Evolutionary conservation across 2,888 invertebrate species (phyloP).

Genomic region (Rhagonycha fulva): DNA sequence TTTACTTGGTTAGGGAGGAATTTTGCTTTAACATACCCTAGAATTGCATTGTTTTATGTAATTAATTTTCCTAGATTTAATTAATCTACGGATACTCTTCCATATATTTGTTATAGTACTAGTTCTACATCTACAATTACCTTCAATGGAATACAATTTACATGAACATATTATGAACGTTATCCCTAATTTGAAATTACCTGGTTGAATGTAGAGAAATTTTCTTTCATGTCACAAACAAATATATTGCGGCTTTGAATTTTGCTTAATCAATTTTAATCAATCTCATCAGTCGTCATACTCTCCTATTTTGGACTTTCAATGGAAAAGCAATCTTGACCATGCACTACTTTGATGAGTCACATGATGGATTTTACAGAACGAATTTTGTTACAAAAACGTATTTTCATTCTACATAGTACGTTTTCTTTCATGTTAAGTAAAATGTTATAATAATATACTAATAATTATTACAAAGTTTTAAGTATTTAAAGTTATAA

Average conservation of each 20-base stretch:
- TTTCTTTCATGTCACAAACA: constrained; percentile 22
- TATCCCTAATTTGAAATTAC: not conserved
- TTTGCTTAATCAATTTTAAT: constrained; percentile 25
- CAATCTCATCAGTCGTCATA: constrained; percentile 12
- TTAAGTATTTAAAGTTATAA: not conserved
- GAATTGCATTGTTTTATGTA: not conserved
- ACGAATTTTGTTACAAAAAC: not conserved
- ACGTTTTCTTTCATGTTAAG: not conserved
- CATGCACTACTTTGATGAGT: not conserved
- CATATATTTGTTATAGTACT: not conserved
- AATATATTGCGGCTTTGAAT: constrained; percentile 13
- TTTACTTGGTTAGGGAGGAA: not conserved
- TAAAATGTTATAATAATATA: not conserved
- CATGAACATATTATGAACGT: not conserved
- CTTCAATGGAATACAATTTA: not conserved
- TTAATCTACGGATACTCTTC: not conserved
- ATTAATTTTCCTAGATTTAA: not conserved
- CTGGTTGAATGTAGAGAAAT: constrained; percentile 12
- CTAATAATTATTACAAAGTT: no score
- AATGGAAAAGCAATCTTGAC: constrained; percentile 8
- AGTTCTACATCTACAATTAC: not conserved
- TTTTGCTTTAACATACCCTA: not conserved
- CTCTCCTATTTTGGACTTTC: constrained; percentile 8
- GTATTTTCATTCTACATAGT: not conserved
- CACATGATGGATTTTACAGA: not conserved